phyloP scores from a whole-genome alignment of 2,888 invertebrate species.

The Chironomus tentans region DNA sequence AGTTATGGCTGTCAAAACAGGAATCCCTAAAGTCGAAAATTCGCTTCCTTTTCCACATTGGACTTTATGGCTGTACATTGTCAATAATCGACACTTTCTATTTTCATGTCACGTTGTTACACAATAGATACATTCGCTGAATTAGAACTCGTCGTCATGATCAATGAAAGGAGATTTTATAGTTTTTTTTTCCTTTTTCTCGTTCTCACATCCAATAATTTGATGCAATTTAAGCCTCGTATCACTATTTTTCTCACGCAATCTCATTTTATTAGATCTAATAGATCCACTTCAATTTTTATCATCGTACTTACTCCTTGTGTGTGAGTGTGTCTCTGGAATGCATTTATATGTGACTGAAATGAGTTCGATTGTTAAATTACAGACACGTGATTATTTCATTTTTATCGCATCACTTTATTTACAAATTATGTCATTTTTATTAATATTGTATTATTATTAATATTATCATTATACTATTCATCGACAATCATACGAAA shows the following conservation, averaged over 20 bases:
- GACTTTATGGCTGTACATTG: background rate
- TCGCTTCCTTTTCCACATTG: background rate
- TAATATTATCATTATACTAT: background rate
- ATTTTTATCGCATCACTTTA: background rate
- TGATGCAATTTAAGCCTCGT: background rate
- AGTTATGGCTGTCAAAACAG: too few species aligned
- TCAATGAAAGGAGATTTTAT: background rate
- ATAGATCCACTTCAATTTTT: background rate
- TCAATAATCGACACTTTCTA: background rate
- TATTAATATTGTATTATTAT: background rate
- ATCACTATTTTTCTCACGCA: background rate
- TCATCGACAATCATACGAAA: background rate
- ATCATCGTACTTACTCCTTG: background rate
- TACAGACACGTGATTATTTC: background rate
- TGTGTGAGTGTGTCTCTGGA: background rate
- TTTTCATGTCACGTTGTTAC: constrained; percentile 21
- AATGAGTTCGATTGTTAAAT: too few species aligned
- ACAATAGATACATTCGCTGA: background rate
- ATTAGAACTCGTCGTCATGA: background rate
- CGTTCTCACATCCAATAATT: background rate
- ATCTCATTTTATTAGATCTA: background rate
- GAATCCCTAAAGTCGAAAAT: background rate
- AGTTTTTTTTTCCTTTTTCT: background rate
- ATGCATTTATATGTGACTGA: background rate
- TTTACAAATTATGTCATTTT: constrained; percentile 1